Percentiles rank a stretch among this genome's conserved stretches.
phyloP scores from a whole-genome alignment of 2,113 vertebrate species.

The Embiotoca jacksoni region DNA sequence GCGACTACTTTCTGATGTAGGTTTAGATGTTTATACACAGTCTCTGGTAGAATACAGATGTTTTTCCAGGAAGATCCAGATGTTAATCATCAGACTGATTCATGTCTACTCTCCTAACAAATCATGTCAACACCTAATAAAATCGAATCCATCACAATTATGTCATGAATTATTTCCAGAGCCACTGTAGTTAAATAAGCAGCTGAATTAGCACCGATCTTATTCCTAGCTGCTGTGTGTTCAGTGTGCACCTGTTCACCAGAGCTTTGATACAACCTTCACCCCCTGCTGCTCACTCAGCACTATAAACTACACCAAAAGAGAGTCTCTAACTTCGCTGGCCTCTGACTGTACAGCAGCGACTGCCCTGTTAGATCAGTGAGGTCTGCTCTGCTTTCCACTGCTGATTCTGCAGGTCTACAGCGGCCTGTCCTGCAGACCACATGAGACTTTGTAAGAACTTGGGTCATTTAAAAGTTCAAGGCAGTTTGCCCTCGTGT shows the following conservation, averaged over 20 bases:
- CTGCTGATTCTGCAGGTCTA: too few species aligned
- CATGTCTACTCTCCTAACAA: neutral
- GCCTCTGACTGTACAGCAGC: neutral
- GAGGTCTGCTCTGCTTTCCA: neutral
- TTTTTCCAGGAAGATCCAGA: neutral
- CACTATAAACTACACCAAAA: neutral
- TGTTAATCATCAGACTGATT: neutral
- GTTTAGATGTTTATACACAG: neutral
- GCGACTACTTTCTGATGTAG: neutral
- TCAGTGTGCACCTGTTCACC: constrained; percentile 54
- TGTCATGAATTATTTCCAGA: neutral
- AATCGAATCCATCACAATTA: neutral
- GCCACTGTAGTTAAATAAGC: neutral
- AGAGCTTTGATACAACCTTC: neutral
- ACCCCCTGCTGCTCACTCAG: constrained; percentile 6
- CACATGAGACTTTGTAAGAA: neutral
- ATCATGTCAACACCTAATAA: neutral
- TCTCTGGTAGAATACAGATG: neutral
- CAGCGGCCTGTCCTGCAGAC: neutral
- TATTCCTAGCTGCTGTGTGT: constrained; percentile 3
- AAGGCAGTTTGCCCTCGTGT: neutral
- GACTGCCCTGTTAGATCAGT: neutral
- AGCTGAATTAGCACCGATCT: too few species aligned
- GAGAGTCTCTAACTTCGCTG: neutral
- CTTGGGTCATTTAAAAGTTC: too few species aligned